phyloP scores from a whole-genome alignment of 2,113 vertebrate genomes.

The Cyanocitta stelleri region DNA sequence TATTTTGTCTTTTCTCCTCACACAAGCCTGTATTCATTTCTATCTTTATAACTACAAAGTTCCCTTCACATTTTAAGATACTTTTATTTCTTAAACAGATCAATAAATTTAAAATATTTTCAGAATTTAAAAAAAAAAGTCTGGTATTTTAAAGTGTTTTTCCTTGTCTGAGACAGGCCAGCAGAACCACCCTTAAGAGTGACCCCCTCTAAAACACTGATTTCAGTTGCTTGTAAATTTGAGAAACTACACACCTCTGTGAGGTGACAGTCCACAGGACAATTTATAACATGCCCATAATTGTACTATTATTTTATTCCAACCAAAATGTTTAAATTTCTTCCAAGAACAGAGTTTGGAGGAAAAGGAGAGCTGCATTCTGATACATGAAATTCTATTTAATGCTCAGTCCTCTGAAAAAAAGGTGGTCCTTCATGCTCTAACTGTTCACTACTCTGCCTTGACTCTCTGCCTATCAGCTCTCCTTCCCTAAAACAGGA shows the following conservation, averaged over 20 bases:
- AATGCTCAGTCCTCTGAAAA: background rate
- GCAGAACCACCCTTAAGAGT: background rate
- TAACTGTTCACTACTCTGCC: background rate
- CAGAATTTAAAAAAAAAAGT: background rate
- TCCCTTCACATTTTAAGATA: background rate
- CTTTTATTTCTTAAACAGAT: background rate
- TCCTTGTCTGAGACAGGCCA: background rate
- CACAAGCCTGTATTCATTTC: background rate
- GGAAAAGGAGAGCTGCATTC: background rate
- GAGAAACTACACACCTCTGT: background rate
- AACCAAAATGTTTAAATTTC: background rate
- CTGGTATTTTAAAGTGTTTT: background rate
- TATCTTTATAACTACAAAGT: background rate
- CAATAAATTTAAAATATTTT: background rate
- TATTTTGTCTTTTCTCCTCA: background rate
- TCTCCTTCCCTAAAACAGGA: background rate
- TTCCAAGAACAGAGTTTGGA: background rate
- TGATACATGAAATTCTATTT: background rate
- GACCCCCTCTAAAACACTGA: background rate
- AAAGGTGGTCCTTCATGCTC: background rate
- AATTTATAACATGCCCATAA: background rate
- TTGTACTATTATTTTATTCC: background rate
- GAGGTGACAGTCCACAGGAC: background rate
- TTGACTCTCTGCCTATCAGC: background rate
- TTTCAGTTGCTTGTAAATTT: background rate